Conservation (phyloP, 2,113 vertebrate genomes). For the Cygnus atratus region DNA sequence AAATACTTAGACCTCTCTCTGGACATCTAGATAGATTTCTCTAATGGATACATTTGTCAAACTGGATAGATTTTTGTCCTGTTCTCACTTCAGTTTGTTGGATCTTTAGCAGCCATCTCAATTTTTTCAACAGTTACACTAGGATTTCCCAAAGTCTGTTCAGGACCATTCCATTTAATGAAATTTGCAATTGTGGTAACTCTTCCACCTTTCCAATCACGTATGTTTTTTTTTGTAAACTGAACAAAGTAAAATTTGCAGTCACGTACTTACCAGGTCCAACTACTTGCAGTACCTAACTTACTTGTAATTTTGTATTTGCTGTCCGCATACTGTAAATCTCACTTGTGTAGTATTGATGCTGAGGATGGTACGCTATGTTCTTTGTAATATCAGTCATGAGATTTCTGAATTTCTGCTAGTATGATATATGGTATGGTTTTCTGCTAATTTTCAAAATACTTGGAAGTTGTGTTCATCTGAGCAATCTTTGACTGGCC, state of each 20-base stretch:
- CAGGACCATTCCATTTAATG: background rate
- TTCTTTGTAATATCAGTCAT: background rate
- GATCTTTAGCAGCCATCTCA: background rate
- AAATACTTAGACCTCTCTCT: background rate
- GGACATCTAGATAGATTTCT: background rate
- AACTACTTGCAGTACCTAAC: accelerated
- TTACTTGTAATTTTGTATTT: background rate
- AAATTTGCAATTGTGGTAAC: background rate
- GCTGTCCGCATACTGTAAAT: background rate
- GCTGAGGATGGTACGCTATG: background rate
- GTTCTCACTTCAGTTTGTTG: background rate
- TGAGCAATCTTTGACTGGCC: background rate
- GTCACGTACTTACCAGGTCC: accelerated
- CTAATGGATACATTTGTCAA: background rate
- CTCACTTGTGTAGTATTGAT: background rate
- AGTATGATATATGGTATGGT: background rate
- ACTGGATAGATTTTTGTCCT: background rate
- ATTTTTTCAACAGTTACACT: background rate
- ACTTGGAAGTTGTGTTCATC: background rate
- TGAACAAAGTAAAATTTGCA: background rate
- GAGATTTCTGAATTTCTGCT: background rate
- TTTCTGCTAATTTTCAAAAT: background rate
- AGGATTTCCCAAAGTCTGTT: background rate
- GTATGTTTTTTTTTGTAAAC: background rate
- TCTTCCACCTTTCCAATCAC: background rate